Evolutionary conservation across 2,113 vertebrate species (phyloP), one percentile per base, ranked within the genome.

Genomic region (Sturnira hondurensis): DNA sequence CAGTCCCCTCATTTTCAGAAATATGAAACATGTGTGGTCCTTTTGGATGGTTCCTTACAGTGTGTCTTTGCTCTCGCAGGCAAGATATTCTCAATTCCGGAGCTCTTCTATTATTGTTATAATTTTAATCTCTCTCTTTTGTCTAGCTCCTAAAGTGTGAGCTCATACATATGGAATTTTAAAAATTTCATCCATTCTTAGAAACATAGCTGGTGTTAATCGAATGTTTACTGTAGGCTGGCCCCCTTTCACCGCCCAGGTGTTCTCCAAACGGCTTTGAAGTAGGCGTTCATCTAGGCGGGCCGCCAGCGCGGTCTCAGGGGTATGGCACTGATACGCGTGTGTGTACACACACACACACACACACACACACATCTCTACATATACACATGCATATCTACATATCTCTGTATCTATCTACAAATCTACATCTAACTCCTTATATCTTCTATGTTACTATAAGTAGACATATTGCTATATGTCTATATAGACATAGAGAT

Each of bases 11-110:
- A 54, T 43, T 54, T 73, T 74, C 10, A 80, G 4, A 38, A 38
- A 22, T 8, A 43, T 4, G 12, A 76, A 70, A 24, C 5, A 36
- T 1, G 1, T 7, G 0, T 38, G 24, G 12, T 10, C 6, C 33
- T 68, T 86, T 45, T 43, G 19, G 24, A 50, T 31, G 0, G 0
- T 31, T 74, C 1, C 41, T 56, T 74, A 8, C 6, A 41, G 16
- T 7, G 3, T 0, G 77, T 13, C n/a, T 58, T 92, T 13, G 1
- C 19, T 61, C 36, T 86, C 7, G 20, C 16, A 81, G 36, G 47
- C n/a, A 63, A 93, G 38, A 43, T 36, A 33, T 17, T 41, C 47
- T 74, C 1, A 38, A 5, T 80, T 83, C 22, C 56, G 28, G 20
- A 87, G 10, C 43, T 74, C 3, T 65, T 43, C 5, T 47, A 5